Conservation (phyloP, 2,888 invertebrate genomes). For the Melanotus villosus region DNA sequence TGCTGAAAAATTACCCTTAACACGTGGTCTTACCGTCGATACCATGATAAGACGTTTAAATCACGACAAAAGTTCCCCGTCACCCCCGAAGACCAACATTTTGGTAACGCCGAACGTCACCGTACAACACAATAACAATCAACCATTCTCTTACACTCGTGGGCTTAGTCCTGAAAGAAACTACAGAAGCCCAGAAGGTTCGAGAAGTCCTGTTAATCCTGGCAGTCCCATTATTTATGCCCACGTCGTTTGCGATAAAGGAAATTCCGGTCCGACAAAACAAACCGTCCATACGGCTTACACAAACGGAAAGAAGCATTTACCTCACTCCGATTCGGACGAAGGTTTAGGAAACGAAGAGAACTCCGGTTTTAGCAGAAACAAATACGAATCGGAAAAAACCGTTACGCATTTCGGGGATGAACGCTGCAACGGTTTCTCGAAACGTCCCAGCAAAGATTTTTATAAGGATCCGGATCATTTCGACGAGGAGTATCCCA, state of each 20-base stretch:
- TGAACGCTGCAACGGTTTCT: conserved; percentile 58
- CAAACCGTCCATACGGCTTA: conserved; percentile 72
- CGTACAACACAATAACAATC: conserved; percentile 79
- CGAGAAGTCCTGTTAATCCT: conserved; percentile 61
- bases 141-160: conserved; percentile 86
- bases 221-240: conserved; percentile 80
- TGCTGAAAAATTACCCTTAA: conserved; percentile 77
- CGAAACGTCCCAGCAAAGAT: conserved; percentile 68
- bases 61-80: conserved; percentile 78
- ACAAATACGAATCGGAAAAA: conserved; percentile 58
- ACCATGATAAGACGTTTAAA: conserved; percentile 83
- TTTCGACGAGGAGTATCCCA: conserved; percentile 70
- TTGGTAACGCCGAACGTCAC: conserved; percentile 74
- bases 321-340: conserved; percentile 81
- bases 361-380: conserved; percentile 65
- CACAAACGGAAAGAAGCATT: conserved; percentile 67
- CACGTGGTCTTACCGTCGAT: conserved; percentile 81
- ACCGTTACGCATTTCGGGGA: conserved; percentile 68
- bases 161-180: conserved; percentile 68
- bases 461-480: conserved; percentile 67
- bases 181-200: conserved; percentile 60
- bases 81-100: conserved; percentile 72
- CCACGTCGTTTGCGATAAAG: conserved; percentile 76
- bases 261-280: conserved; percentile 60
- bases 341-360: conserved; percentile 85